phyloP scores from a whole-genome alignment of 1,140 invertebrate genomes.

The Drosophila chauvacae region DNA sequence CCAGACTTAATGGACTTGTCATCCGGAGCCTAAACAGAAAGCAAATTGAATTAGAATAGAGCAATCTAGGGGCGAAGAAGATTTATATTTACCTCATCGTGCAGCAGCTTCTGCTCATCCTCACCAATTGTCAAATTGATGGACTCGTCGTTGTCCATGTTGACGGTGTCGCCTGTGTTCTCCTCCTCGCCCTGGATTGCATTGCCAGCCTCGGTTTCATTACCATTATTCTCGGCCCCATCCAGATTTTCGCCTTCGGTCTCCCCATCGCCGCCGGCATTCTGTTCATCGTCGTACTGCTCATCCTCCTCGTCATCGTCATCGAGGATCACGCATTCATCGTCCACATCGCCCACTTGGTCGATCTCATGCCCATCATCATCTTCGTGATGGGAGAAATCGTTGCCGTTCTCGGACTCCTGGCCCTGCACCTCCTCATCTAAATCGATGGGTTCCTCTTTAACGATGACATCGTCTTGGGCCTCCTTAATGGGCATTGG shows the following conservation, averaged over 20 bases:
- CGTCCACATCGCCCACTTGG: conserved; percentile 83
- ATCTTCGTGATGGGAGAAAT: conserved; percentile 69
- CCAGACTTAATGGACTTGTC: conserved; percentile 81
- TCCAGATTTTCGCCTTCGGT: conserved; percentile 40
- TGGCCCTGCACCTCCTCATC: conserved; percentile 21
- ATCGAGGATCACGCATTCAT: conserved; percentile 71
- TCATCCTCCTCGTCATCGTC: conserved; percentile 68
- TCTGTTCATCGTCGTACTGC: conserved; percentile 46
- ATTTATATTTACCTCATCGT: conserved; percentile 87
- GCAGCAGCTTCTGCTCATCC: conserved; percentile 91
- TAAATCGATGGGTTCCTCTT: conserved; percentile 66
- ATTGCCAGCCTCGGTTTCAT: conserved; percentile 37
- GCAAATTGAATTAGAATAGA: conserved; percentile 22
- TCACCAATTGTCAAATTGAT: conserved; percentile 92
- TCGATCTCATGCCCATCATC: conserved; percentile 85
- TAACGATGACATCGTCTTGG: conserved; percentile 37
- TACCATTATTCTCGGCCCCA: conserved; percentile 31
- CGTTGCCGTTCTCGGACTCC: conserved; percentile 66
- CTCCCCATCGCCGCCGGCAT: conserved; percentile 44
- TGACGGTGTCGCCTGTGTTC: conserved; percentile 66
- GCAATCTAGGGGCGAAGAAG: neutral
- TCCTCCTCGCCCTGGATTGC: conserved; percentile 63
- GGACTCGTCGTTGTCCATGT: conserved; percentile 89
- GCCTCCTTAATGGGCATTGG: conserved; percentile 29
- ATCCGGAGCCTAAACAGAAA: conserved; percentile 66